Base-by-base conservation (phyloP, 2,113 vertebrate genomes). In the Phaethornis superciliosus region DNA sequence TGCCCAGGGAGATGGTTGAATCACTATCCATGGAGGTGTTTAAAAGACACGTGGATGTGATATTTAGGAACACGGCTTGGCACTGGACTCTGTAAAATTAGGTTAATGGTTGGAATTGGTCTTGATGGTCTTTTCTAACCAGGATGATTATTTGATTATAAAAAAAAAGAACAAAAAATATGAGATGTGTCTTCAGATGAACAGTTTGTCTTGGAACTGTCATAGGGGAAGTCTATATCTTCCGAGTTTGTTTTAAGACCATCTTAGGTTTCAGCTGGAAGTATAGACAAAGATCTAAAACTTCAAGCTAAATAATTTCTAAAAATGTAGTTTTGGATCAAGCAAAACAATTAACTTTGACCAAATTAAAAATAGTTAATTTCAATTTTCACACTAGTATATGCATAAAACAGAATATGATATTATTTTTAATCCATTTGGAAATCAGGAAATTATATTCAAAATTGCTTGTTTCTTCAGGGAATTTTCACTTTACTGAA, bases 151-250 rank as follows among this genome's bases (percentile, higher is more conserved):
- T 47, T 17, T 47, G 46, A 20, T 47, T 47, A 47, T 47, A 9
- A 47, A 47, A 47, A 47, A 47, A 20, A 47, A 47, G 44, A 15
- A 47, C 4, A 47, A 47, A 47, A 47, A 40, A 79, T 26, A 22
- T 6, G 10, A 77, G 28, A 20, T 58, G 21, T 64, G 19, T 35
- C 44, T 67, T 84, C 70, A 72, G 40, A 74, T 11, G 10, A 44
- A 6, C 24, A 23, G 7, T 68, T 58, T 78, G 27, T 35, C 49
- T 89, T 64, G 7, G 10, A 58, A 59, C 16, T 68, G 7, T 32
- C 2, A 0, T 9, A 4, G 17, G 2, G 2, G 9, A 52, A 55
- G n/a, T n/a, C 1, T 67, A 58, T 30, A 59, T 69, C 62, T 81
- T 81, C 35, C 7, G 17, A 51, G 17, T 46, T 47, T 77, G 46